Evolutionary conservation across 1,140 invertebrate genomes (phyloP).

Genomic region (Plodia interpunctella): DNA sequence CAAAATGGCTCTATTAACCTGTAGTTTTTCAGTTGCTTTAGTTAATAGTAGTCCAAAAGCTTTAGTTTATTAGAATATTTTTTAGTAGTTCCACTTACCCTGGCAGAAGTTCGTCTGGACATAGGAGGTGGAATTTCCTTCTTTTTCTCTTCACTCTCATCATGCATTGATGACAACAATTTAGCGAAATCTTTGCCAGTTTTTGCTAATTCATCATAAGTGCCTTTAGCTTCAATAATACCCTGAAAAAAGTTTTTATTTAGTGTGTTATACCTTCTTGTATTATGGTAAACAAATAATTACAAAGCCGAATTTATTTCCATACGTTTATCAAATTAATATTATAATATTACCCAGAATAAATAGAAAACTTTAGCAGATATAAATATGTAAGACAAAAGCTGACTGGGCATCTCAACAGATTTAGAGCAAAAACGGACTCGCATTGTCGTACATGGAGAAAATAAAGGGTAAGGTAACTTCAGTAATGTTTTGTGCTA

Average conservation of each 20-base stretch:
- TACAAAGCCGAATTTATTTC: not conserved
- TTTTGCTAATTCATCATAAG: slow-evolving; percentile 77
- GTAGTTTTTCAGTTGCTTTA: not conserved
- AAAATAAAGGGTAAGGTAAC: no score
- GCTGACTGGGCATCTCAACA: no score
- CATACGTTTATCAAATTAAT: no score
- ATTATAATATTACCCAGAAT: no score
- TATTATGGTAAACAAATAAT: not conserved
- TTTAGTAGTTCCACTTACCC: slow-evolving; percentile 47
- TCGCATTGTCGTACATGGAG: no score
- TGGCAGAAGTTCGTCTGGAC: slow-evolving; percentile 55
- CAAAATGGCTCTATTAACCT: no score
- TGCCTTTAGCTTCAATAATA: slow-evolving; percentile 66
- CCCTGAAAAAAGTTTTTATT: slow-evolving; percentile 55
- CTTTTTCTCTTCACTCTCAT: slow-evolving; percentile 56
- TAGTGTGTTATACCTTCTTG: not conserved
- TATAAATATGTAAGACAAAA: no score
- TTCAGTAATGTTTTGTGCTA: slow-evolving; percentile 10
- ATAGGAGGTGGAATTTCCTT: slow-evolving; percentile 51
- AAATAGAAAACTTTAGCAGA: no score
- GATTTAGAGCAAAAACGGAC: no score
- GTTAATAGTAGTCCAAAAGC: not conserved
- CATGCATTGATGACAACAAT: slow-evolving; percentile 73
- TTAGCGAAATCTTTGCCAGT: slow-evolving; percentile 83
- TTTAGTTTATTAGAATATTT: no score